These are phyloP conservation scores for Cardinalis cardinalis DNA, from an alignment of 2,113 vertebrate species.

Conservation along the genomic window DNA sequence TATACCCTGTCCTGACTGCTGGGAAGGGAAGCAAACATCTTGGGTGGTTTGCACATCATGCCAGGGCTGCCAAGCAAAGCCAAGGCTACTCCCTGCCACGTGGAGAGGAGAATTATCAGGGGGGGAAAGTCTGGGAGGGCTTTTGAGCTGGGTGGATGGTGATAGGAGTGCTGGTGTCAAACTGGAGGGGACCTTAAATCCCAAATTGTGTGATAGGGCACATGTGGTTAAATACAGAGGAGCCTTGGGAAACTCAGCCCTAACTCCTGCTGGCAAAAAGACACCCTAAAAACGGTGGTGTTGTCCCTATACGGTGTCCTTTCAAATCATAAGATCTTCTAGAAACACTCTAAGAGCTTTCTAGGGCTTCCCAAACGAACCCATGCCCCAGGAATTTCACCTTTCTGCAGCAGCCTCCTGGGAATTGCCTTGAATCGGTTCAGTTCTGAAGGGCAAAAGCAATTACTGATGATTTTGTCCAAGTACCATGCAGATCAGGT, in stretches of 20 bases:
- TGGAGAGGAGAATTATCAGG: neutral
- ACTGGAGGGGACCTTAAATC: neutral
- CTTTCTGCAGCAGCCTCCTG: neutral
- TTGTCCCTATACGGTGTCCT: neutral
- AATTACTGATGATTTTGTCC: neutral
- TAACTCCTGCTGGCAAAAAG: neutral
- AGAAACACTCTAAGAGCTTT: neutral
- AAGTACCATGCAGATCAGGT: neutral
- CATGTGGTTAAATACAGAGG: neutral
- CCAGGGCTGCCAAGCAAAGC: neutral
- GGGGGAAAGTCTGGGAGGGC: neutral
- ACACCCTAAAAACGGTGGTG: neutral
- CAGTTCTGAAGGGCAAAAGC: neutral
- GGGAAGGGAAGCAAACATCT: constrained; percentile 27
- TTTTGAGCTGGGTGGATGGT: neutral
- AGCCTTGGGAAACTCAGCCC: neutral
- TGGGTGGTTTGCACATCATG: neutral
- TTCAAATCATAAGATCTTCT: neutral
- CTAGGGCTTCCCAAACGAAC: neutral
- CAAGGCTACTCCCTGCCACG: constrained; percentile 4
- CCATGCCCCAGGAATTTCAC: neutral
- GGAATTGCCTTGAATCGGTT: neutral
- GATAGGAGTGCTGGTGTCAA: neutral
- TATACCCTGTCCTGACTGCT: neutral
- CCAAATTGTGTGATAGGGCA: neutral